Conservation (phyloP, 2,113 vertebrate species). For the Hucho hucho region DNA sequence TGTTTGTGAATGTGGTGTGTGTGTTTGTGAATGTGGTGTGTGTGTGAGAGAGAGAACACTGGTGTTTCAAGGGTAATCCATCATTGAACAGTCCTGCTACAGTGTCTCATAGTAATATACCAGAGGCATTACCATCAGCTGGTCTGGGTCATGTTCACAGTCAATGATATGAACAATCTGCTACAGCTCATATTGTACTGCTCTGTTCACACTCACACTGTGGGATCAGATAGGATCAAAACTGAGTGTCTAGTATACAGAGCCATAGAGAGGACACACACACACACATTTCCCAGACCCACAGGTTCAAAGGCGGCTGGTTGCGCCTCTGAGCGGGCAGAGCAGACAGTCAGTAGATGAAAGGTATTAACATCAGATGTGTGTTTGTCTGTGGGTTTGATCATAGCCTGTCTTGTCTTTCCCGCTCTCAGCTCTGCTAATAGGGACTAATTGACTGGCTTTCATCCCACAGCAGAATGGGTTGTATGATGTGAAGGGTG, state of each 20-base stretch:
- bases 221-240: conserved; percentile 28
- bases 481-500: conserved; percentile 59
- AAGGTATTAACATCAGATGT: conserved; percentile 67
- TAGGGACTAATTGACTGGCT: conserved; percentile 68
- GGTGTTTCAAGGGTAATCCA: conserved; percentile 16
- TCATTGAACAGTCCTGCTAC: conserved; percentile 23
- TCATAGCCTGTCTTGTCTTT: conserved; percentile 64
- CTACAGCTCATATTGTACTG: conserved; percentile 25
- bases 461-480: conserved; percentile 59
- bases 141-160: conserved; percentile 41
- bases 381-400: conserved; percentile 74
- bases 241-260: conserved; percentile 34
- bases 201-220: conserved; percentile 30
- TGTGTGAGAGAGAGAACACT: too few species aligned
- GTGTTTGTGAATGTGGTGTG: too few species aligned
- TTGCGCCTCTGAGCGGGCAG: conserved; percentile 46
- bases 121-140: conserved; percentile 41
- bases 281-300: not conserved
- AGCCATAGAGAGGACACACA: conserved; percentile 36
- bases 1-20: too few species aligned
- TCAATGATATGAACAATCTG: conserved; percentile 45
- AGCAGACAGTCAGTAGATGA: conserved; percentile 71
- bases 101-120: conserved; percentile 5
- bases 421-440: conserved; percentile 65
- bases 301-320: conserved; percentile 65